Evolutionary conservation across 2,113 vertebrate species (phyloP).

Genomic region (Campylomormyrus numenius): DNA sequence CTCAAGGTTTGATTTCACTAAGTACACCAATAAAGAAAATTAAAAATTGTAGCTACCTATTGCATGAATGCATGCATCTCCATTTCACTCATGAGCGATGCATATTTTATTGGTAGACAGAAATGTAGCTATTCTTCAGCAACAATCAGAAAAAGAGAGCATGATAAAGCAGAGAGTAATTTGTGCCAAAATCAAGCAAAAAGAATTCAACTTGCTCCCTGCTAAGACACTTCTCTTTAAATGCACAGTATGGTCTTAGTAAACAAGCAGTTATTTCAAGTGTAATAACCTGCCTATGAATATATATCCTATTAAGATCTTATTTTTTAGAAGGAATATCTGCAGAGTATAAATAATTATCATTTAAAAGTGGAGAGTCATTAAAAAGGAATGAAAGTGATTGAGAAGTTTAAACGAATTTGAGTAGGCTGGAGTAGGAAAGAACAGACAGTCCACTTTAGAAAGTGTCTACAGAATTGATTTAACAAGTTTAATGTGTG

Average conservation of each 20-base stretch:
- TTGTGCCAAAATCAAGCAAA: background rate
- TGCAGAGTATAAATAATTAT: conserved; percentile 62
- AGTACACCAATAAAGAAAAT: conserved; percentile 20
- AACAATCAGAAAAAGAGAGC: background rate
- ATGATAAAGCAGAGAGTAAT: background rate
- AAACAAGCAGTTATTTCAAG: conserved; percentile 25
- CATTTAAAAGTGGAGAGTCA: conserved; percentile 67
- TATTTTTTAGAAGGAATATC: conserved; percentile 32
- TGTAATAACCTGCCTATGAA: conserved; percentile 32
- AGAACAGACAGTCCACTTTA: conserved; percentile 83
- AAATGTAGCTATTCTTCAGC: background rate
- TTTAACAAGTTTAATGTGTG: conserved; percentile 90
- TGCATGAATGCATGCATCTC: conserved; percentile 7
- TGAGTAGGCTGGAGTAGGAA: conserved; percentile 60
- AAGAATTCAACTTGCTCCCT: background rate
- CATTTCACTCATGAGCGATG: background rate
- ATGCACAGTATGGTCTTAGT: conserved; percentile 10
- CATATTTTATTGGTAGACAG: conserved; percentile 5
- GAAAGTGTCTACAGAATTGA: conserved; percentile 86
- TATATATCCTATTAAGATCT: conserved; percentile 35
- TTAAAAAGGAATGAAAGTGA: conserved; percentile 69
- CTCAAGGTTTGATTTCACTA: conserved; percentile 13
- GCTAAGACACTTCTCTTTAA: conserved; percentile 5
- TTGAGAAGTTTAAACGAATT: conserved; percentile 64
- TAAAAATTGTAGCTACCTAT: conserved; percentile 4